phyloP scores from a whole-genome alignment of 2,888 invertebrate species.

The Dinocampus coccinellae region DNA sequence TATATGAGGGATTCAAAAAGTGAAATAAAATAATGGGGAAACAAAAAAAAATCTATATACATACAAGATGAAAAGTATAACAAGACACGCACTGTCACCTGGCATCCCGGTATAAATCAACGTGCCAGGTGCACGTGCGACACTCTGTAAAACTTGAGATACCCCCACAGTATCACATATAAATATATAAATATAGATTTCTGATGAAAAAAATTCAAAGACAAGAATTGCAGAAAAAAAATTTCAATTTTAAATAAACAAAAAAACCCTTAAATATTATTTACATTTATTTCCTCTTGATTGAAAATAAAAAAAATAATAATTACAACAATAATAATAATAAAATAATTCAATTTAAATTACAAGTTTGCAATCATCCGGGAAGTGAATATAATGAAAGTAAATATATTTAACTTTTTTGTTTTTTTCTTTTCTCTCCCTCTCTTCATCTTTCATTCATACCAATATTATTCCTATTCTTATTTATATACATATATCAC shows the following conservation, averaged over 20 bases:
- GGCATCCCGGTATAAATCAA: constrained; percentile 47
- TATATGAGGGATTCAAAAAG: not conserved
- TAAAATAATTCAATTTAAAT: not conserved
- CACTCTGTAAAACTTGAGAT: constrained; percentile 20
- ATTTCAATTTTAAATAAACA: not conserved
- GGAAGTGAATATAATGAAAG: constrained; percentile 7
- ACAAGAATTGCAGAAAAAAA: not conserved
- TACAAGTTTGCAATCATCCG: constrained; percentile 4
- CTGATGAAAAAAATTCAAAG: not conserved
- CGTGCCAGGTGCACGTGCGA: constrained; percentile 45
- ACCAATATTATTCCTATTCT: not conserved
- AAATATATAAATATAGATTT: not conserved
- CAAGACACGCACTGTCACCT: constrained; percentile 42
- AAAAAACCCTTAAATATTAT: no score
- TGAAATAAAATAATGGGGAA: not conserved
- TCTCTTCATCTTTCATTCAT: not conserved
- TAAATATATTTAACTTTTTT: not conserved
- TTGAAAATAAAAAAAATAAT: no score
- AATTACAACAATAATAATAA: not conserved
- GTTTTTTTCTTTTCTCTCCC: no score
- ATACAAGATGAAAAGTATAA: constrained; percentile 13
- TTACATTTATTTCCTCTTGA: no score
- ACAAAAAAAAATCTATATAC: not conserved
- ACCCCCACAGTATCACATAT: not conserved
- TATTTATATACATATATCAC: not conserved